Percentiles rank a stretch among this genome's conserved stretches.
Evolutionary conservation across 2,797 vertebrate genomes (phyloP).

Genomic region (Sebastiscus tertius): DNA sequence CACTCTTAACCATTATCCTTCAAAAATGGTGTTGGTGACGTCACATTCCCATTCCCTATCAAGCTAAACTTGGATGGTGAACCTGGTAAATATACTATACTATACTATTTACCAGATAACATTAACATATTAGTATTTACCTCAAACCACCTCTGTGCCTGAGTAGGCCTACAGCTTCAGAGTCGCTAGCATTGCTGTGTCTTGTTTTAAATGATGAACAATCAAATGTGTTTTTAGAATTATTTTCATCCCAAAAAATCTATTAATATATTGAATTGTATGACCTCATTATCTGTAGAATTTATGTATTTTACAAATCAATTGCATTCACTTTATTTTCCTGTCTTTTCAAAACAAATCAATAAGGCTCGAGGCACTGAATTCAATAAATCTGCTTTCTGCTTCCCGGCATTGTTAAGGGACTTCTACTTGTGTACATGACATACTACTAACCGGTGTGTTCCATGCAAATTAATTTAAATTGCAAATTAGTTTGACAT

Average conservation of each 20-base stretch:
- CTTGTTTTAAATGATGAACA: background rate
- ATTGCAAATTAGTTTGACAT: slow-evolving; percentile 50
- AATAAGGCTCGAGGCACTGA: background rate
- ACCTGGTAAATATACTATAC: background rate
- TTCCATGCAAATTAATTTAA: slow-evolving; percentile 30
- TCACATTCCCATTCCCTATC: too few species aligned
- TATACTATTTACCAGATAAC: background rate
- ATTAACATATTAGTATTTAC: background rate
- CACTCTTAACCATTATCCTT: too few species aligned
- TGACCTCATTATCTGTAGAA: background rate
- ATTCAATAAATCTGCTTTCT: background rate
- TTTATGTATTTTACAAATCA: background rate
- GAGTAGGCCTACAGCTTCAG: background rate
- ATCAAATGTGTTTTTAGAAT: background rate
- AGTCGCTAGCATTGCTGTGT: too few species aligned
- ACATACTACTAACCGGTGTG: background rate
- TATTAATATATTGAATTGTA: background rate
- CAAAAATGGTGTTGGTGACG: too few species aligned
- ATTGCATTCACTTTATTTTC: background rate
- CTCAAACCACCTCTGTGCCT: background rate
- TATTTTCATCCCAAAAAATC: background rate
- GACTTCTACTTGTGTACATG: background rate
- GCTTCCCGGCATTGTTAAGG: background rate
- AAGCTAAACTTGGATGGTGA: background rate
- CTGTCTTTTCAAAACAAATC: slow-evolving; percentile 1